Conservation (phyloP, 2,888 invertebrate genomes). For the Lasioglossum pauxillum region DNA sequence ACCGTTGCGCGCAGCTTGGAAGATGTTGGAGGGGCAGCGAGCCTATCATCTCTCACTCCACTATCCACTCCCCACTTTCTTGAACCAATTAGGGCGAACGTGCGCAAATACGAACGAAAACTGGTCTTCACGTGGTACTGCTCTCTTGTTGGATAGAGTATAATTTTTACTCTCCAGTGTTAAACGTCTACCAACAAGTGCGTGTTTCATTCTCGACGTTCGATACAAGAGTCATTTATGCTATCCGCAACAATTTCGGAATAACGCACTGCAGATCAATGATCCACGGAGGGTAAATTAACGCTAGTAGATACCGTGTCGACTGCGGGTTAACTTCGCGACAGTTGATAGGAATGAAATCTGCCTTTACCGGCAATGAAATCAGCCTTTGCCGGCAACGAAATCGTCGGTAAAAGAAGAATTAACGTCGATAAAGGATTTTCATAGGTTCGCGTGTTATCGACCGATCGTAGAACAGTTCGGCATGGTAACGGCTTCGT, state of each 20-base stretch:
- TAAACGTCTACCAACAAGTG: not conserved
- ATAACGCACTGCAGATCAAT: not conserved
- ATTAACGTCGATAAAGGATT: not conserved
- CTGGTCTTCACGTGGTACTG: no score
- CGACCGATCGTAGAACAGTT: slow-evolving; percentile 11
- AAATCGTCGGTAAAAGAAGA: not conserved
- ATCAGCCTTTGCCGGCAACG: not conserved
- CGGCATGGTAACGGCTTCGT: slow-evolving; percentile 49
- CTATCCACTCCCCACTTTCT: no score
- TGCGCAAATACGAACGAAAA: no score
- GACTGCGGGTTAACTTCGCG: not conserved
- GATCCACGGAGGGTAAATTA: not conserved
- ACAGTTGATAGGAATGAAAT: not conserved
- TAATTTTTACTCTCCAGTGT: not conserved
- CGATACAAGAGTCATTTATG: not conserved
- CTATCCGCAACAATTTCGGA: not conserved
- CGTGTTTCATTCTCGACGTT: not conserved
- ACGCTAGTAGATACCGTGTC: not conserved
- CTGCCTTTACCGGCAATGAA: slow-evolving; percentile 7
- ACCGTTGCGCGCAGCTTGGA: no score
- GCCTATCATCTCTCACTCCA: no score
- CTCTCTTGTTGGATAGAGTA: no score
- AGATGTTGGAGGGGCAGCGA: no score
- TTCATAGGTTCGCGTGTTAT: slow-evolving; percentile 21
- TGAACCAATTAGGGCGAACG: no score